Conservation (phyloP, 2,888 invertebrate species). For the Sphaeridia pumilis region DNA sequence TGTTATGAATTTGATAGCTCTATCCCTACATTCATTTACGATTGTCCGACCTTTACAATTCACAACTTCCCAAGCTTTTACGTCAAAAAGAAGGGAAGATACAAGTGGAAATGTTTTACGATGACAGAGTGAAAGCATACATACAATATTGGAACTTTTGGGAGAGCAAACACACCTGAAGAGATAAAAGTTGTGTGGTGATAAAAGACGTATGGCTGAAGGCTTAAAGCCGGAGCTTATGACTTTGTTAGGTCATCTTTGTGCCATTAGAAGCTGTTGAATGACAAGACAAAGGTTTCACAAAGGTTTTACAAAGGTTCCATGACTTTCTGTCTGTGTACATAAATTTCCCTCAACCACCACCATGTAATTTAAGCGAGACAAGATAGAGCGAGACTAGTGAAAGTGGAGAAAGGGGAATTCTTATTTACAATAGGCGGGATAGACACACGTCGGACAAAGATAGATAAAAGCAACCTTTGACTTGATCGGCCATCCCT, state of each 20-base stretch:
- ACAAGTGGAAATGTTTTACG: too few species aligned
- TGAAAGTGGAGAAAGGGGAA: background rate
- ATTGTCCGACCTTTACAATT: too few species aligned
- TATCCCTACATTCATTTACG: too few species aligned
- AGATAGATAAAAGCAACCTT: background rate
- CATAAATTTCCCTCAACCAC: background rate
- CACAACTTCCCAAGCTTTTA: too few species aligned
- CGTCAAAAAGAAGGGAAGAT: too few species aligned
- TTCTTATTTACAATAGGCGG: constrained; percentile 3
- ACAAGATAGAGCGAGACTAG: background rate
- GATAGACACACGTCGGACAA: background rate
- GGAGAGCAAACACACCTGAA: too few species aligned
- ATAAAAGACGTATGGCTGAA: background rate
- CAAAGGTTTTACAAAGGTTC: too few species aligned
- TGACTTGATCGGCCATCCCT: background rate
- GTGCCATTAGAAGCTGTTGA: too few species aligned
- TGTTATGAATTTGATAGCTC: too few species aligned
- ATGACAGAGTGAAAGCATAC: too few species aligned
- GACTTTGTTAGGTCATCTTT: background rate
- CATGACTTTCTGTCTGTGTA: background rate
- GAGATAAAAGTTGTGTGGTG: background rate
- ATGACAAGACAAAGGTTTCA: background rate
- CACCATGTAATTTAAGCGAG: background rate
- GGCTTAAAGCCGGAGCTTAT: background rate
- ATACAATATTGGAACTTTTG: too few species aligned